Evolutionary conservation across 1,140 invertebrate genomes (phyloP), one percentile per base, ranked within the genome.

Genomic region (Drosophila triauraria): DNA sequence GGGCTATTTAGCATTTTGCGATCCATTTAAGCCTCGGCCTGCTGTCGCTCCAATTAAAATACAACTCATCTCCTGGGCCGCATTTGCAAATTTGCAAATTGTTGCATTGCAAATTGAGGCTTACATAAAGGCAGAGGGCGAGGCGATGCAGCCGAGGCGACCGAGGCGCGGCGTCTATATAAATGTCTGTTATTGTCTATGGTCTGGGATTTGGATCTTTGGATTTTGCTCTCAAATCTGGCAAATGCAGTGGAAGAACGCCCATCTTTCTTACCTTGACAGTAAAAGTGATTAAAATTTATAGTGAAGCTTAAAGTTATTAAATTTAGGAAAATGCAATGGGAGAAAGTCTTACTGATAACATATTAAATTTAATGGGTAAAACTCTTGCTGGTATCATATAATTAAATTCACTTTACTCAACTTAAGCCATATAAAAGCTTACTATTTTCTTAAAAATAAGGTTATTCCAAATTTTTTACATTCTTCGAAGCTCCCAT

Each of bases 21-120:
- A 70, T 70, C 62, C 67, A 70, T 70, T 70, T 68, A 68, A 70
- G 40, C 62, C 61, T 23, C 43, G 65, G 35, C 68, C 48, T 50
- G 53, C 60, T 83, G 78, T 79, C 75, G 84, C 40, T 88, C 84
- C 84, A 88, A 80, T 88, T 84, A 78, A 80, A 81, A 90, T 88
- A 72, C 78, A 88, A 84, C 84, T 88, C 84, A 88, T 88, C 84
- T 88, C 77, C 84, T 87, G 84, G 61, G 68, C 77, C 79, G 77
- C 85, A 88, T 87, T 75, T 86, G 82, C 82, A 86, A 87, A 86
- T 87, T 75, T 86, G 82, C 82, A 86, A 87, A 86, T 58, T 62
- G 64, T 78, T 78, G 76, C 75, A 78, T 79, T 78, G 76, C 76
- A 78, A 78, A 78, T 79, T 69, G 63, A 15, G 54, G 43, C 75